phyloP scores from a whole-genome alignment of 2,888 invertebrate species.

The Hoplodrina blanda region DNA sequence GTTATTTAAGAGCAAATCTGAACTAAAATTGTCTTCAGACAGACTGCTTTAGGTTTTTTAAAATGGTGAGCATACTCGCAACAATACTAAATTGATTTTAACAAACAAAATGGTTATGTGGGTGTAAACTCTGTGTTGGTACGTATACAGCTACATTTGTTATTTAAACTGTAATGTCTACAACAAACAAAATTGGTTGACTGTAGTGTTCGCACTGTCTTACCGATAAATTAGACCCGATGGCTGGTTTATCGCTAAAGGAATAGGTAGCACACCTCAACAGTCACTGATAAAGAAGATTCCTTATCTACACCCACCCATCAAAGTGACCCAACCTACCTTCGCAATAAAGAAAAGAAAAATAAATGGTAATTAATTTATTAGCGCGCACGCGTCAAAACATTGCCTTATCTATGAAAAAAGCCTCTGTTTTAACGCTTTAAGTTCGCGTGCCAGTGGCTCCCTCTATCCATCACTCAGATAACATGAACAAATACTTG shows the following conservation, averaged over 20 bases:
- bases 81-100: neutral
- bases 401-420: slow-evolving; percentile 60
- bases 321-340: slow-evolving; percentile 47
- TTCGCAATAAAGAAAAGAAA: slow-evolving; percentile 50
- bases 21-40: neutral
- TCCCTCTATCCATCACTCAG: slow-evolving; percentile 84
- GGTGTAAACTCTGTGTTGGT: too few relatives aligned
- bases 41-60: too few relatives aligned
- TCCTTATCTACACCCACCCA: slow-evolving; percentile 30
- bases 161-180: neutral
- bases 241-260: neutral
- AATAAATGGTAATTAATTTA: slow-evolving; percentile 61
- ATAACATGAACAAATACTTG: slow-evolving; percentile 82
- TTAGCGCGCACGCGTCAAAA: slow-evolving; percentile 59
- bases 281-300: slow-evolving; percentile 35
- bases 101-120: neutral
- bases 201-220: neutral
- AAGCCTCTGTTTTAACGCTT: slow-evolving; percentile 58
- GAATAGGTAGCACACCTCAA: slow-evolving; percentile 33
- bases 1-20: neutral
- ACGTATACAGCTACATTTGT: too few relatives aligned
- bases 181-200: neutral
- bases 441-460: slow-evolving; percentile 75
- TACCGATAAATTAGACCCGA: slow-evolving; percentile 2
- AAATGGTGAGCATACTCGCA: neutral